phyloP scores from a whole-genome alignment of 2,797 vertebrate genomes.

The Xenopus petersii region DNA sequence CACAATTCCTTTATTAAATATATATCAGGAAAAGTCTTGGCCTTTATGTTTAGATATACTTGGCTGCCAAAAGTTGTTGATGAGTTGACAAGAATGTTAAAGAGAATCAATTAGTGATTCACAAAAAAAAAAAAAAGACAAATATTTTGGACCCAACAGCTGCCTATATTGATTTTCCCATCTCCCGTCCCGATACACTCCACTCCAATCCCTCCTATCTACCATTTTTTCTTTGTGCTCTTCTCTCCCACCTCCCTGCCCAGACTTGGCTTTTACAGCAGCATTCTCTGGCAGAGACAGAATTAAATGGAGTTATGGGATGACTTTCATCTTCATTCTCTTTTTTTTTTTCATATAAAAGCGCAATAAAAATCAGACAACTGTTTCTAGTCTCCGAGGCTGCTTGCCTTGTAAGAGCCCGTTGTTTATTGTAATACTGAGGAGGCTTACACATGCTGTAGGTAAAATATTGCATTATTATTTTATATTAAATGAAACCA shows the following conservation, averaged over 20 bases:
- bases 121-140: too few relatives aligned
- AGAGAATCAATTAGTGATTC: background rate
- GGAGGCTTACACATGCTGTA: slow-evolving; percentile 46
- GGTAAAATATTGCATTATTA: slow-evolving; percentile 49
- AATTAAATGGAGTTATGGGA: slow-evolving; percentile 49
- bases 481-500: slow-evolving; percentile 49
- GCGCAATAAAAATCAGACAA: slow-evolving; percentile 45
- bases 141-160: background rate
- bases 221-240: background rate
- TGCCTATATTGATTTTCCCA: background rate
- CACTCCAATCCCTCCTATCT: background rate
- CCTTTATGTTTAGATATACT: too few relatives aligned
- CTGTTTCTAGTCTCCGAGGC: slow-evolving; percentile 26
- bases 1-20: too few relatives aligned
- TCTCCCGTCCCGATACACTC: background rate
- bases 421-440: slow-evolving; percentile 46
- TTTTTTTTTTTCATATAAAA: slow-evolving; percentile 41
- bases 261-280: slow-evolving; percentile 17
- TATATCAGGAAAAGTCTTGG: too few relatives aligned
- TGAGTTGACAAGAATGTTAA: background rate
- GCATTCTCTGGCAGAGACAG: slow-evolving; percentile 18
- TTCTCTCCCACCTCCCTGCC: background rate
- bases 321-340: slow-evolving; percentile 38
- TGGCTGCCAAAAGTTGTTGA: background rate
- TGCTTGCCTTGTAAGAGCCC: slow-evolving; percentile 35